These are phyloP conservation scores for Drosophila nikananu DNA, from an alignment of 1,140 invertebrate genomes.

Conservation along the genomic window DNA sequence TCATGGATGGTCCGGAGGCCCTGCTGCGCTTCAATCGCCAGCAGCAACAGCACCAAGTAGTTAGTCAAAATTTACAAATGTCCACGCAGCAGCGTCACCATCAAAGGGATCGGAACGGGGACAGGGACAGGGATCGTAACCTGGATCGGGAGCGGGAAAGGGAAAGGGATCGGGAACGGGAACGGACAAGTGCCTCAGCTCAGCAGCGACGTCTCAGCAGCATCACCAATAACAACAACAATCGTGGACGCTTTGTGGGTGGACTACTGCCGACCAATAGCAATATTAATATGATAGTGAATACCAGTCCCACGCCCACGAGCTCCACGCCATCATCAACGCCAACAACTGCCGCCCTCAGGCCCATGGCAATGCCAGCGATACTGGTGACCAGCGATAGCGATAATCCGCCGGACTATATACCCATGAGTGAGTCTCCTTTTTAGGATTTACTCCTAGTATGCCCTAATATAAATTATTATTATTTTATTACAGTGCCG, in stretches of 20 bases:
- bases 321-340: slow-evolving; percentile 63
- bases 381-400: slow-evolving; percentile 77
- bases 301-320: slow-evolving; percentile 46
- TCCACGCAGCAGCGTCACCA: slow-evolving; percentile 55
- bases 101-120: slow-evolving; percentile 12
- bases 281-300: slow-evolving; percentile 55
- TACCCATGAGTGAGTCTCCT: slow-evolving; percentile 70
- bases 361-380: slow-evolving; percentile 67
- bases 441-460: neutral
- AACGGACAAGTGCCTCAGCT: slow-evolving; percentile 34
- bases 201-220: slow-evolving; percentile 52
- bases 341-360: slow-evolving; percentile 73
- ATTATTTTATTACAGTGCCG: slow-evolving; percentile 57
- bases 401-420: slow-evolving; percentile 84
- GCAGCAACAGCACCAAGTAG: slow-evolving; percentile 79
- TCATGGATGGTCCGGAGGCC: slow-evolving; percentile 76
- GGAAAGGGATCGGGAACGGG: slow-evolving; percentile 16
- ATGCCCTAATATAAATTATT: neutral
- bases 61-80: slow-evolving; percentile 80
- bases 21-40: slow-evolving; percentile 70
- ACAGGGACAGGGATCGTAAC: slow-evolving; percentile 5
- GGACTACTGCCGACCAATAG: slow-evolving; percentile 70
- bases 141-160: neutral
- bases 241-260: slow-evolving; percentile 46
- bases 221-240: slow-evolving; percentile 37